These are phyloP conservation scores for Archocentrus centrarchus DNA, from an alignment of 2,113 vertebrate species.

Conservation along the genomic window DNA sequence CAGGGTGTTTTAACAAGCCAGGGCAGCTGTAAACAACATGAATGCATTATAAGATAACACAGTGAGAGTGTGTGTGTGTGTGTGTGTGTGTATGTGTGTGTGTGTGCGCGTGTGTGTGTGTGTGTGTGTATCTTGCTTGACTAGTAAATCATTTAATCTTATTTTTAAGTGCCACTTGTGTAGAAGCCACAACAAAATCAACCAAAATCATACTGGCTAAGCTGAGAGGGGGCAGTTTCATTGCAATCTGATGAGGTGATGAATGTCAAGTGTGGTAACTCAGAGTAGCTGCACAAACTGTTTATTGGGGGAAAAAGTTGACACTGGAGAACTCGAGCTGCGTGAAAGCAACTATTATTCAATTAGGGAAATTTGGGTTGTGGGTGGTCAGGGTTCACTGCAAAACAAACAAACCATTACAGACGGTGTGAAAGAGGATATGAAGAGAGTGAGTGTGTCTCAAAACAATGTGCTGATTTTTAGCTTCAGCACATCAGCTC, in stretches of 20 bases:
- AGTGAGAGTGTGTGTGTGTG: neutral
- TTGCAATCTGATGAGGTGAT: slow-evolving; percentile 48
- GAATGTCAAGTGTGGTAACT: slow-evolving; percentile 45
- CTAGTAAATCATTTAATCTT: neutral
- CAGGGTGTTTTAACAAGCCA: slow-evolving; percentile 24
- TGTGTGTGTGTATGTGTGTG: neutral
- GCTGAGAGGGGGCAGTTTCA: slow-evolving; percentile 33
- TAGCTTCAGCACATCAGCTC: neutral
- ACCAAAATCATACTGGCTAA: neutral
- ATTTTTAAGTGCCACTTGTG: slow-evolving; percentile 10
- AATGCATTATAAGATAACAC: slow-evolving; percentile 2
- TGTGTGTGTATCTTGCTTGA: neutral
- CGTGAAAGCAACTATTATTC: slow-evolving; percentile 44
- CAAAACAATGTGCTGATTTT: neutral
- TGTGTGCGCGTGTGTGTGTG: neutral
- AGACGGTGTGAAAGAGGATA: neutral
- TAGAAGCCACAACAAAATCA: slow-evolving; percentile 10
- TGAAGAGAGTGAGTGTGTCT: neutral
- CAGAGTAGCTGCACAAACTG: slow-evolving; percentile 10
- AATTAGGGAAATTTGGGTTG: slow-evolving; percentile 15
- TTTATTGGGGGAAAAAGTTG: slow-evolving; percentile 9
- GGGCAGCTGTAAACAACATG: slow-evolving; percentile 9
- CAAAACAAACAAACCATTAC: slow-evolving; percentile 30
- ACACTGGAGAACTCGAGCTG: neutral
- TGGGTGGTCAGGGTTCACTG: slow-evolving; percentile 29